phyloP scores from a whole-genome alignment of 2,888 invertebrate genomes.

The Lycia hirtaria region DNA sequence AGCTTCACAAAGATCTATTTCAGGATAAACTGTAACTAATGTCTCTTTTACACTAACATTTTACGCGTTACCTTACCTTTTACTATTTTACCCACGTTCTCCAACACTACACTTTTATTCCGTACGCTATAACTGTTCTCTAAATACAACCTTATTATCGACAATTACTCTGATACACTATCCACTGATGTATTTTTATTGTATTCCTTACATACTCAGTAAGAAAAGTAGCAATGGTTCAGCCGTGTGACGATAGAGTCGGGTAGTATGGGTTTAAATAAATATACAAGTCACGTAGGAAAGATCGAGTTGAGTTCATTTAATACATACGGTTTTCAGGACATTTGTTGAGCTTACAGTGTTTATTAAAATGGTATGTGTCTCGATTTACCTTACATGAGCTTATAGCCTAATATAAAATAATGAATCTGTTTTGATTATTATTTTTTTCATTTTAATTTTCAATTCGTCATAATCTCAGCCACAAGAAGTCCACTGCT shows the following conservation, averaged over 20 bases:
- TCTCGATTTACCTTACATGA: not conserved
- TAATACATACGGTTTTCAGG: constrained; percentile 24
- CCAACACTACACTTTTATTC: constrained; percentile 28
- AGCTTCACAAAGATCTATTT: constrained; percentile 20
- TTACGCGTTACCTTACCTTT: constrained; percentile 18
- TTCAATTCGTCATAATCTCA: too few relatives aligned
- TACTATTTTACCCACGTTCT: constrained; percentile 14
- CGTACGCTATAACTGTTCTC: constrained; percentile 23
- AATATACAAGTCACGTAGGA: constrained; percentile 23
- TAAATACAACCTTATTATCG: constrained; percentile 4
- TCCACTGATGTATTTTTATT: not conserved
- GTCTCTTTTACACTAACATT: constrained; percentile 24
- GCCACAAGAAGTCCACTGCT: too few relatives aligned
- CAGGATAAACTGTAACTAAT: constrained; percentile 29
- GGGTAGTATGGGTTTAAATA: constrained; percentile 4
- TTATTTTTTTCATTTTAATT: too few relatives aligned
- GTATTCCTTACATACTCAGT: not conserved
- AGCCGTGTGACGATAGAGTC: not conserved
- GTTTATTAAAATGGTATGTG: constrained; percentile 21
- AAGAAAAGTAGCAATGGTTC: not conserved
- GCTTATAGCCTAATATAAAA: too few relatives aligned
- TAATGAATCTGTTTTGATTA: too few relatives aligned
- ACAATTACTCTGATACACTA: not conserved
- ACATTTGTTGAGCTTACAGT: constrained; percentile 16
- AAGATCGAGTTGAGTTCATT: constrained; percentile 28